Base-by-base conservation (phyloP, 2,797 vertebrate species). In the Tiaroga cobitis region DNA sequence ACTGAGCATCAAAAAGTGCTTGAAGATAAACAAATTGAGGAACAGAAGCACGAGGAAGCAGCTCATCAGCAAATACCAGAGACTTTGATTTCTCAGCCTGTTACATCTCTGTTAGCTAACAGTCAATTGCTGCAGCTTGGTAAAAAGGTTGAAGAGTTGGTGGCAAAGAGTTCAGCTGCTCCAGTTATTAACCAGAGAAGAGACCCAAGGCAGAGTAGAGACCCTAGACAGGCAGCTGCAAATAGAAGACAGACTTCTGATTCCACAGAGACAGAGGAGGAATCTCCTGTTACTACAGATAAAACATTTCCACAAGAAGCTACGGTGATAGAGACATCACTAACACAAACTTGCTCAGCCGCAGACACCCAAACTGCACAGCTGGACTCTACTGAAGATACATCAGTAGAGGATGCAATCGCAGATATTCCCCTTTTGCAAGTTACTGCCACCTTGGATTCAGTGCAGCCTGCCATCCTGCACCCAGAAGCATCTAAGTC, bases 171-270 rank as follows among this genome's bases (percentile, higher is more conserved):
- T 32, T 85, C 94, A 0, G 89, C 91, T 21, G 39, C 92, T 74
- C 96, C 95, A 70, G 81, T 94, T 51, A 93, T 97, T 73, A 96
- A 93, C 91, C 97, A 96, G 87, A 93, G 82, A 86, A 92, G 94
- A 81, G 98, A 99, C 87, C 94, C 96, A 0, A 94, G 97, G 83
- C 97, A 97, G 90, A 97, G 87, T 83, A 96, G 97, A 89, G 98
- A 99, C 91, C 97, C 97, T n/a, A 95, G 97, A 24, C 97, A 97
- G 85, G 93, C 95, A 15, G 61, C 85, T 3, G 68, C 85, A 7
- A 89, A 79, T 87, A 93, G 93, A 85, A 95, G 94, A 41, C 88
- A 91, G 4, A 88, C 89, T 0, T 91, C 93, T 68, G 94, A 94
- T 34, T 81, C 89, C 0, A 89, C 91, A 61, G 93, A 95, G 19